These are phyloP conservation scores for Caerostris extrusa DNA, from an alignment of 1,140 invertebrate species.

Conservation along the genomic window DNA sequence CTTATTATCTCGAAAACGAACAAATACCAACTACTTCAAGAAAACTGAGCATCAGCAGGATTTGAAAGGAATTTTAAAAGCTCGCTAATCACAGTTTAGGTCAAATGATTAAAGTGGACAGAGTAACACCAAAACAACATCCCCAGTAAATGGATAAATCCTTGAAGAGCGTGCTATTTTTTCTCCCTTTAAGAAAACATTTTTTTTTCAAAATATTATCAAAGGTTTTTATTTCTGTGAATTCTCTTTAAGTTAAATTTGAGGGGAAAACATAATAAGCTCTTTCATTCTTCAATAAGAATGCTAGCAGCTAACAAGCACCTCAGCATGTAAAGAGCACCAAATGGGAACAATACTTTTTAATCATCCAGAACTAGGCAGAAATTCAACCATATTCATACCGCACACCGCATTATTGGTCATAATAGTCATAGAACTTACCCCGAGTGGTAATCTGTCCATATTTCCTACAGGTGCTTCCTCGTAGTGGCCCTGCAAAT, in stretches of 20 bases:
- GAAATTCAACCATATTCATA: conserved; percentile 11
- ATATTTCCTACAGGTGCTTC: conserved; percentile 65
- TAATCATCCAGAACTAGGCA: background rate
- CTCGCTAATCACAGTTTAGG: background rate
- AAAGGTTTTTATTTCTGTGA: background rate
- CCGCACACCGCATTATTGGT: background rate
- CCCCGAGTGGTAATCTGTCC: conserved; percentile 61
- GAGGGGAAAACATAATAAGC: background rate
- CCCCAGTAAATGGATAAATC: background rate
- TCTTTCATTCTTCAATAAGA: conserved; percentile 3
- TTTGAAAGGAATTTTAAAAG: background rate
- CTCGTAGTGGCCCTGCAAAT: conserved; percentile 68
- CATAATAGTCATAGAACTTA: conserved; percentile 62
- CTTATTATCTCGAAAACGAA: background rate
- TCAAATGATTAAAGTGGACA: background rate
- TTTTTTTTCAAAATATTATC: background rate
- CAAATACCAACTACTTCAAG: background rate
- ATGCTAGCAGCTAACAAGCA: conserved; percentile 3
- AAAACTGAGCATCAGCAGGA: background rate
- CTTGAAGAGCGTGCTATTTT: background rate
- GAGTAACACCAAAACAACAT: background rate
- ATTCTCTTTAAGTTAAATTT: background rate
- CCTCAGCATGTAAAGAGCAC: background rate
- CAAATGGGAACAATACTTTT: conserved; percentile 13
- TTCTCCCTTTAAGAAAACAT: no score